phyloP scores from a whole-genome alignment of 64 coral and sea anemone species.

The Montipora capricornis region DNA sequence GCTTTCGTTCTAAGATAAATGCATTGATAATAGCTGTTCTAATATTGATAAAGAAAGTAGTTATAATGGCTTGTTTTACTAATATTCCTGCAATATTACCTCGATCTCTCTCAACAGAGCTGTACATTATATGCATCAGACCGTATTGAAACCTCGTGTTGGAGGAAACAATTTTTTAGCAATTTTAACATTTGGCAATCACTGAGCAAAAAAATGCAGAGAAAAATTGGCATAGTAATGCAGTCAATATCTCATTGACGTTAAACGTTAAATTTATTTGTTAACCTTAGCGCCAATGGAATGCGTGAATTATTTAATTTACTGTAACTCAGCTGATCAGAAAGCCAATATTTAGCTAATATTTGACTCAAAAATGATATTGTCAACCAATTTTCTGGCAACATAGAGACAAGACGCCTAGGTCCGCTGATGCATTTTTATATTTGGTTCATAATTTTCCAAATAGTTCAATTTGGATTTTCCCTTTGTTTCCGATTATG shows the following conservation, averaged over 20 bases:
- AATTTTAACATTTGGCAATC: background rate
- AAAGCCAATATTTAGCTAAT: background rate
- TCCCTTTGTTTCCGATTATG: no score
- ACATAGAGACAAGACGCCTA: slow-evolving; percentile 16
- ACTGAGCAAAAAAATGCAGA: background rate
- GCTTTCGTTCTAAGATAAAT: no score
- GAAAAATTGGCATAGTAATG: background rate
- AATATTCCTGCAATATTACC: background rate
- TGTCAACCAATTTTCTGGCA: background rate
- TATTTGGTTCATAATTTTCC: no score
- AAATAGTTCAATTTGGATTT: no score
- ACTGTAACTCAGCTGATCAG: no score
- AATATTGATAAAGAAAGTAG: background rate
- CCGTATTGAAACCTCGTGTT: background rate
- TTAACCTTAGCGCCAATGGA: background rate
- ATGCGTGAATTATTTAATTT: no score
- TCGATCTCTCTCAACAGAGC: background rate
- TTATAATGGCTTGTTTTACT: background rate
- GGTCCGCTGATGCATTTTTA: no score
- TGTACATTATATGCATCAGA: background rate
- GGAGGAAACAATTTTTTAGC: background rate
- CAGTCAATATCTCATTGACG: background rate
- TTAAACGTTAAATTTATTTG: background rate
- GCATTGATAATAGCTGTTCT: background rate
- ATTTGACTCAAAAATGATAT: background rate